These are phyloP conservation scores for Erithacus rubecula DNA, from an alignment of 2,797 vertebrate species.

Conservation along the genomic window DNA sequence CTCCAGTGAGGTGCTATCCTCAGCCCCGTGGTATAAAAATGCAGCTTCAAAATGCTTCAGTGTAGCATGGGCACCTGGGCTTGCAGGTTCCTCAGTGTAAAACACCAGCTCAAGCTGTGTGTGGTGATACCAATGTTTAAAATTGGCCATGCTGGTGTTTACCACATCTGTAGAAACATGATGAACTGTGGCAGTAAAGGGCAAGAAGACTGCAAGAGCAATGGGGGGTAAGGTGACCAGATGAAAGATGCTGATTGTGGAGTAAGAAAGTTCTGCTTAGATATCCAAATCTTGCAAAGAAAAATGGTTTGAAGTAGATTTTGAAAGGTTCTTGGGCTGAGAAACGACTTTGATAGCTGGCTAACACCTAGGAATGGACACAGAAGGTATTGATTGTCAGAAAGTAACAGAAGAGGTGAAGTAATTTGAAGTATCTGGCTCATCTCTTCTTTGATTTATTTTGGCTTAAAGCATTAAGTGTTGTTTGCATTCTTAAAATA, in stretches of 20 bases:
- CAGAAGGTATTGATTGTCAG: neutral
- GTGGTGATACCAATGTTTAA: neutral
- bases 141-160: neutral
- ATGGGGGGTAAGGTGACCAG: neutral
- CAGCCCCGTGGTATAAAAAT: neutral
- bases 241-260: neutral
- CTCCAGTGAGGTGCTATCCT: neutral
- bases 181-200: neutral
- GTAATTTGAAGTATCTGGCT: neutral
- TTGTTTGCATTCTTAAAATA: neutral
- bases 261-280: neutral
- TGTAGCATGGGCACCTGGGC: neutral
- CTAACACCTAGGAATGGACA: neutral
- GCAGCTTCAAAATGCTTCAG: neutral
- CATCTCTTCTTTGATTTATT: neutral
- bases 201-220: neutral
- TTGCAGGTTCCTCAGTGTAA: fast-evolving
- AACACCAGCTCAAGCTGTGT: neutral
- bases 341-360: neutral
- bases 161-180: neutral
- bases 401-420: neutral
- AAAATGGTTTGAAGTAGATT: neutral
- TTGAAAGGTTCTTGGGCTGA: neutral
- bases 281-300: neutral
- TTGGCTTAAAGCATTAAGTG: neutral